A percentile compares a stretch with the other conserved stretches of the same genome.
phyloP scores from a whole-genome alignment of 2,113 vertebrate genomes.

The Centropristis striata region DNA sequence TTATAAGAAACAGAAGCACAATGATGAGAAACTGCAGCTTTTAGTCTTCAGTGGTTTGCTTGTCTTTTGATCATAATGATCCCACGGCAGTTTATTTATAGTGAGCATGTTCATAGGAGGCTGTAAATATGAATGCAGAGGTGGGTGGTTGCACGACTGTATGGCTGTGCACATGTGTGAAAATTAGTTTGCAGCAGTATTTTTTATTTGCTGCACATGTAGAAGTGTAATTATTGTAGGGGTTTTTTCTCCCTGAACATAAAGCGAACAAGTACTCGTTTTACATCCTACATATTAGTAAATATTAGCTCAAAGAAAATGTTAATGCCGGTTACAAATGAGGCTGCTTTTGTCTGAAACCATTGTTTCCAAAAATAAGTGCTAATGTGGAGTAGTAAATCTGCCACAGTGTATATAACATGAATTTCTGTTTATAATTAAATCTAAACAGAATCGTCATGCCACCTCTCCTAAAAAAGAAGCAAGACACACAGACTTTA shows the following conservation, averaged over 20 bases:
- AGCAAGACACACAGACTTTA: too few species aligned
- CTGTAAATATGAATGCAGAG: conserved; percentile 15
- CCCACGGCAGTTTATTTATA: conserved; percentile 35
- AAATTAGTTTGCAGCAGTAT: conserved; percentile 7
- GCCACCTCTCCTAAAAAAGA: too few species aligned
- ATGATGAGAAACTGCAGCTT: conserved; percentile 27
- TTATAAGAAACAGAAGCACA: conserved; percentile 47
- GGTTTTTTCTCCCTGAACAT: not conserved
- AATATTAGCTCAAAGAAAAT: not conserved
- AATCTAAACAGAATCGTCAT: too few species aligned
- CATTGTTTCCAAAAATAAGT: not conserved
- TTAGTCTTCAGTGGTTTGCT: conserved; percentile 20
- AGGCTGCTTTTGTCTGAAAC: not conserved
- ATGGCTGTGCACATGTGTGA: not conserved
- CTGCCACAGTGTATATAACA: too few species aligned
- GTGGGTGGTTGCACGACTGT: not conserved
- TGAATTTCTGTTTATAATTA: not conserved
- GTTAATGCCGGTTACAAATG: not conserved
- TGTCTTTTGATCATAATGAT: conserved; percentile 51
- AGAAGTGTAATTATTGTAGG: not conserved
- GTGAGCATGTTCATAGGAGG: not conserved
- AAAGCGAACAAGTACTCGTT: not conserved
- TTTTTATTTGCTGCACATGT: conserved; percentile 22
- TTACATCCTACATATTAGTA: not conserved
- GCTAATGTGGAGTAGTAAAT: not conserved